Percentiles rank a stretch among this genome's conserved stretches.
phyloP scores from a whole-genome alignment of 2,113 vertebrate genomes.

The Aix galericulata region DNA sequence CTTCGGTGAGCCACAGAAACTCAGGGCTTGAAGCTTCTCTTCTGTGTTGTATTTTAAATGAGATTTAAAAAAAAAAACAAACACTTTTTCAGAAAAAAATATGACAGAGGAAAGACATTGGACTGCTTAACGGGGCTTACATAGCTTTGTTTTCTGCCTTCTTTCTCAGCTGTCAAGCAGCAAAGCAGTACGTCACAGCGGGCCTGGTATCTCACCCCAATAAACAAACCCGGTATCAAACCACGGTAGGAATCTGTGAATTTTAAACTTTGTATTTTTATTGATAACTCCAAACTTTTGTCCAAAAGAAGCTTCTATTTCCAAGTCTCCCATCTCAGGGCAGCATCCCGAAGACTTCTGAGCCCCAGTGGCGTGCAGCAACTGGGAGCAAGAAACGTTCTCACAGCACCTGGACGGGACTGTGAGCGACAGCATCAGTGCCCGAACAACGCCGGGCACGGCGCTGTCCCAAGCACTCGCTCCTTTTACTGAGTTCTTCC shows the following conservation, averaged over 20 bases:
- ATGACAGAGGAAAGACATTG: fast-evolving
- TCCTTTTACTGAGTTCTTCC: not conserved
- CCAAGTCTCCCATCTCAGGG: fast-evolving
- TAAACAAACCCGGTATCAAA: not conserved
- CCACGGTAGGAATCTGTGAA: fast-evolving
- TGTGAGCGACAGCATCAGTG: not conserved
- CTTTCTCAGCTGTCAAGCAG: not conserved
- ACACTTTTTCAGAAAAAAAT: not conserved
- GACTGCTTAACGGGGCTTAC: not conserved
- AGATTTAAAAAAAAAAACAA: not conserved
- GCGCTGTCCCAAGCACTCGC: not conserved
- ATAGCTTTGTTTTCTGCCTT: not conserved
- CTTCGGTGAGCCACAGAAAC: not conserved
- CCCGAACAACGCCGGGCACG: not conserved
- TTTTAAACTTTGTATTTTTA: not conserved
- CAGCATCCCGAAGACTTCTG: not conserved
- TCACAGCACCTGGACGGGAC: too few relatives aligned
- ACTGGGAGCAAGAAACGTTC: not conserved
- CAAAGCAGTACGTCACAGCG: fast-evolving
- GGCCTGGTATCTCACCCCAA: not conserved
- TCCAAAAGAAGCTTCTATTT: not conserved
- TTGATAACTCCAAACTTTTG: not conserved
- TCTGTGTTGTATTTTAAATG: not conserved
- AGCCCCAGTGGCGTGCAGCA: not conserved
- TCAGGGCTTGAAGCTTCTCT: not conserved